A percentile compares a stretch with the other conserved stretches of the same genome.
Evolutionary conservation across 2,888 invertebrate genomes (phyloP).

Genomic region (Heliconius hortense): DNA sequence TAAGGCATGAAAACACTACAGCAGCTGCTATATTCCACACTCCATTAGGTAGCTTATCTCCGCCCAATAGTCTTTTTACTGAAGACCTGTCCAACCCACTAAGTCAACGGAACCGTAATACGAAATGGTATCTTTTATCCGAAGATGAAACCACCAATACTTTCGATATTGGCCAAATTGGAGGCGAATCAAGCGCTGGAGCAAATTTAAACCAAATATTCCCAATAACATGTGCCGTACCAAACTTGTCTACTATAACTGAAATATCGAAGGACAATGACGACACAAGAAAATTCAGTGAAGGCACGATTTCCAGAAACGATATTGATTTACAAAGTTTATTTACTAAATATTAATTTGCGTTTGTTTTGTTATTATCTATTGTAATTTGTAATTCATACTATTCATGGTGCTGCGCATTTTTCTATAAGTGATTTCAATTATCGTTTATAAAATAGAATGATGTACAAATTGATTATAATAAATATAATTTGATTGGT

Average conservation of each 20-base stretch:
- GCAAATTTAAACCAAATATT: conserved; percentile 66
- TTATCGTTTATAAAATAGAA: neutral
- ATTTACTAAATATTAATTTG: conserved; percentile 16
- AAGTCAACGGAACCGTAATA: conserved; percentile 28
- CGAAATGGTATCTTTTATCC: conserved; percentile 67
- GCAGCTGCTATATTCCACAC: conserved; percentile 28
- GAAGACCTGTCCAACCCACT: conserved; percentile 63
- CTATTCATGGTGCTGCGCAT: neutral
- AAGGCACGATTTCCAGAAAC: conserved; percentile 47
- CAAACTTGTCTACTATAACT: conserved; percentile 70
- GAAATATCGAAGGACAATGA: conserved; percentile 63
- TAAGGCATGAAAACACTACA: conserved; percentile 1
- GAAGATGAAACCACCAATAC: conserved; percentile 64
- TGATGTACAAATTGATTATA: neutral
- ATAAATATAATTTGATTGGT: neutral
- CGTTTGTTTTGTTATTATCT: neutral
- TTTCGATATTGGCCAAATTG: conserved; percentile 40
- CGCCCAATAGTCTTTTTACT: conserved; percentile 62
- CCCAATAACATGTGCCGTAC: conserved; percentile 65
- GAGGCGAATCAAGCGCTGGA: conserved; percentile 44
- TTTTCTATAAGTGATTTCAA: neutral
- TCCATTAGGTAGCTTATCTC: conserved; percentile 26
- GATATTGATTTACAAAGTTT: conserved; percentile 47
- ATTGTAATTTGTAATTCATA: conserved; percentile 6
- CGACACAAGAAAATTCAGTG: conserved; percentile 42